Evolutionary conservation across 2,888 invertebrate genomes (phyloP).

Genomic region (Noctua janthina): DNA sequence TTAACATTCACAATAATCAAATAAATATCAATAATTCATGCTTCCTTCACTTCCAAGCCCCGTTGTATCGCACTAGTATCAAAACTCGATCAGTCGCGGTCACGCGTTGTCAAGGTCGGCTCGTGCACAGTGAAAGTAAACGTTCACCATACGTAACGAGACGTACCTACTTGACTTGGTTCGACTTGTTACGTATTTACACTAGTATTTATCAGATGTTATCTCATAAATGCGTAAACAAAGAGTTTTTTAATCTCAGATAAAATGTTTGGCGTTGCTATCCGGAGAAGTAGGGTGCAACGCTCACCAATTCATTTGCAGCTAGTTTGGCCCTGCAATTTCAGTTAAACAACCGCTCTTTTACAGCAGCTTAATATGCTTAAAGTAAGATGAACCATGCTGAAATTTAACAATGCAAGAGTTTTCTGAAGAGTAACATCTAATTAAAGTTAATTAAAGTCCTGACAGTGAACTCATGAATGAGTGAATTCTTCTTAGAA

Average conservation of each 20-base stretch:
- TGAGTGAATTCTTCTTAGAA: not conserved
- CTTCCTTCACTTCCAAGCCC: conserved; percentile 25
- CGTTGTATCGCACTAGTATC: conserved; percentile 36
- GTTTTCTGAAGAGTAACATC: not conserved
- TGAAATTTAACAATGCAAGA: not conserved
- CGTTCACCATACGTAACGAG: conserved; percentile 58
- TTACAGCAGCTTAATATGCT: not conserved
- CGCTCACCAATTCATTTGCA: not conserved
- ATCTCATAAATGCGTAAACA: conserved; percentile 1
- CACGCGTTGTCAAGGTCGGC: conserved; percentile 77
- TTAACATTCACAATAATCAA: conserved; percentile 1
- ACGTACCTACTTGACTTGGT: conserved; percentile 36
- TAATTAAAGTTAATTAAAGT: not conserved
- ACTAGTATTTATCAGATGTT: conserved; percentile 1
- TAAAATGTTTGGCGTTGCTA: not conserved
- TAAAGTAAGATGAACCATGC: not conserved
- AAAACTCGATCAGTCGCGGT: conserved; percentile 71
- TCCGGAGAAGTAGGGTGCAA: not conserved
- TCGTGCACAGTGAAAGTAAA: conserved; percentile 74
- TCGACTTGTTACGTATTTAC: conserved; percentile 23
- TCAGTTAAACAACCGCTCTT: not conserved
- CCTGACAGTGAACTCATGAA: not conserved
- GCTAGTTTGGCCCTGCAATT: not conserved
- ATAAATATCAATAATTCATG: conserved; percentile 10
- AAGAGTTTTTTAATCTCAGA: not conserved